Conservation (phyloP, 2,888 invertebrate species). For the Caradrina clavipalpis region DNA sequence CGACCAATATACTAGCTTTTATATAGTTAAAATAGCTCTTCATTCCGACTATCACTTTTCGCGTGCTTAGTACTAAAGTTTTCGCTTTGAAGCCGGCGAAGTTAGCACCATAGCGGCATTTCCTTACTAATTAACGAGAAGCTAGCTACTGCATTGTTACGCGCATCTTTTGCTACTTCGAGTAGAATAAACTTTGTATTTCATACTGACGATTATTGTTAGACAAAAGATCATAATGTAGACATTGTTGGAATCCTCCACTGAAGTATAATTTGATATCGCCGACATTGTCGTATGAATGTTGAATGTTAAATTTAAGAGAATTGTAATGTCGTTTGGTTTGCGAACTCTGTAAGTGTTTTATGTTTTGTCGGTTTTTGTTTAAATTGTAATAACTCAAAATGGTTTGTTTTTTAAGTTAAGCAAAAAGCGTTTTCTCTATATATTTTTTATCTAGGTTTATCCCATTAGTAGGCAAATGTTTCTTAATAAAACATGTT, state of each 20-base stretch:
- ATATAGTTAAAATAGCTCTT: conserved; percentile 50
- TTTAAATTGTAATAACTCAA: background rate
- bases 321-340: background rate
- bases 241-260: conserved; percentile 26
- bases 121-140: conserved; percentile 80
- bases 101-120: conserved; percentile 75
- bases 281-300: background rate
- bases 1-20: conserved; percentile 47
- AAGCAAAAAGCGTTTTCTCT: background rate
- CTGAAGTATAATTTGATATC: conserved; percentile 5
- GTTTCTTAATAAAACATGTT: background rate
- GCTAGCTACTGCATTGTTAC: conserved; percentile 77
- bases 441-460: no score
- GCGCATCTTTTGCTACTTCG: conserved; percentile 68
- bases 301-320: conserved; percentile 5
- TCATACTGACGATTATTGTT: conserved; percentile 43
- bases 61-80: conserved; percentile 78
- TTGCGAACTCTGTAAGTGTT: background rate
- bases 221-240: conserved; percentile 12
- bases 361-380: background rate
- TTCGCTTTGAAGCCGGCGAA: conserved; percentile 70
- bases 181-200: conserved; percentile 70
- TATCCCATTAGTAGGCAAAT: no score
- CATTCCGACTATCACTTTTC: conserved; percentile 73
- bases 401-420: background rate